Conservation (phyloP, 2,888 invertebrate species). For the Aphodius sticticus region DNA sequence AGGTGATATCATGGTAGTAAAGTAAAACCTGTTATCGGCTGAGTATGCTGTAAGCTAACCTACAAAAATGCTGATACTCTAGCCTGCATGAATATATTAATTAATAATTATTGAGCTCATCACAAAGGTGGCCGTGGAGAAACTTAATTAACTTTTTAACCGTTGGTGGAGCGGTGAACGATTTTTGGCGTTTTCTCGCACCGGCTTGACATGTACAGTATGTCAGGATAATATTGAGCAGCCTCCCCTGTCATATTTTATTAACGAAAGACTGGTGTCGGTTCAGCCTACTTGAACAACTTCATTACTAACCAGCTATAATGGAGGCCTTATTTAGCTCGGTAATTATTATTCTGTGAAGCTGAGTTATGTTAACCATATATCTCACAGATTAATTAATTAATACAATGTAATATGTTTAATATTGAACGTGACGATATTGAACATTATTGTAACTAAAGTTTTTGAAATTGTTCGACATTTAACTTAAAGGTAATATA, state of each 20-base stretch:
- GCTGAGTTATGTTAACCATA: background rate
- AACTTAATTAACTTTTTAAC: background rate
- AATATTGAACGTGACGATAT: too few relatives aligned
- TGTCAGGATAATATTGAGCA: slow-evolving; percentile 34
- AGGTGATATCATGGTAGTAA: too few relatives aligned
- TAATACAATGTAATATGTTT: too few relatives aligned
- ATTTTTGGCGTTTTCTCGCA: background rate
- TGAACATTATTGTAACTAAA: too few relatives aligned
- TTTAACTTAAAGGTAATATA: too few relatives aligned
- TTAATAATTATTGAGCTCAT: background rate
- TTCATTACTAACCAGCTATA: background rate
- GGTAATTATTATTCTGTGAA: background rate
- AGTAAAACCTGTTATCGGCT: too few relatives aligned
- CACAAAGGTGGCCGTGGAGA: background rate
- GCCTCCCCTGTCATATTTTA: slow-evolving; percentile 33
- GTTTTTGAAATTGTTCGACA: too few relatives aligned
- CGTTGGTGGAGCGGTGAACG: background rate
- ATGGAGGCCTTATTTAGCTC: background rate
- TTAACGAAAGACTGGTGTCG: slow-evolving; percentile 29
- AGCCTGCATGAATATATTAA: background rate
- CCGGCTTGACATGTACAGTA: slow-evolving; percentile 33
- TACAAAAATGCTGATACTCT: background rate
- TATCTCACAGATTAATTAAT: background rate
- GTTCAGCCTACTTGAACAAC: slow-evolving; percentile 5
- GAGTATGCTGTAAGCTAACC: background rate